These are phyloP conservation scores for Pavo muticus DNA, from an alignment of 2,113 vertebrate species.

Conservation along the genomic window DNA sequence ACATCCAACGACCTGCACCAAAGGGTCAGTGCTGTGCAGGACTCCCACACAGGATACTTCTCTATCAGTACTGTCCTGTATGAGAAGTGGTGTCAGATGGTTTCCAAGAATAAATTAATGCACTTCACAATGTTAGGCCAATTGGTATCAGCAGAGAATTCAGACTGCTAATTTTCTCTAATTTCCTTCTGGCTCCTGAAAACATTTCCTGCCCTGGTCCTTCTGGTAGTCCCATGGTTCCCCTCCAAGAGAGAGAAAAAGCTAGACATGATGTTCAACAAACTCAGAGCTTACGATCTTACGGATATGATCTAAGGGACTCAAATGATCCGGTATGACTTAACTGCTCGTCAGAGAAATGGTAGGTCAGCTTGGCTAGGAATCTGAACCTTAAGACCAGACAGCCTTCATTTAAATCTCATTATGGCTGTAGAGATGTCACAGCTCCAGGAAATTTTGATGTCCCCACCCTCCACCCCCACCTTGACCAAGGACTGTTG, in stretches of 20 bases:
- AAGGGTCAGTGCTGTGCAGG: accelerated
- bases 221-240: neutral
- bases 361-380: neutral
- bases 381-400: neutral
- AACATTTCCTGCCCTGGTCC: neutral
- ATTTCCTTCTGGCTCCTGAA: conserved; percentile 23
- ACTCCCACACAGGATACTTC: neutral
- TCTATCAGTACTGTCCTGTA: neutral
- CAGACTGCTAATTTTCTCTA: conserved; percentile 46
- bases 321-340: neutral
- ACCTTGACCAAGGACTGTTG: neutral
- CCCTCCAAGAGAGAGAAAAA: neutral
- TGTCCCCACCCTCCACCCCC: neutral
- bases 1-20: neutral
- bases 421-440: neutral
- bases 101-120: conserved; percentile 37
- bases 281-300: neutral
- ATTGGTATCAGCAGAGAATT: conserved; percentile 44
- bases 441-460: neutral
- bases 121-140: conserved; percentile 19
- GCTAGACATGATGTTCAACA: neutral
- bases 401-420: neutral
- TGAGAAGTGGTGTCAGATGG: neutral
- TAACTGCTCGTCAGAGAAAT: neutral
- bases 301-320: neutral